phyloP scores from a whole-genome alignment of 2,113 vertebrate genomes.

The Pantherophis guttatus region DNA sequence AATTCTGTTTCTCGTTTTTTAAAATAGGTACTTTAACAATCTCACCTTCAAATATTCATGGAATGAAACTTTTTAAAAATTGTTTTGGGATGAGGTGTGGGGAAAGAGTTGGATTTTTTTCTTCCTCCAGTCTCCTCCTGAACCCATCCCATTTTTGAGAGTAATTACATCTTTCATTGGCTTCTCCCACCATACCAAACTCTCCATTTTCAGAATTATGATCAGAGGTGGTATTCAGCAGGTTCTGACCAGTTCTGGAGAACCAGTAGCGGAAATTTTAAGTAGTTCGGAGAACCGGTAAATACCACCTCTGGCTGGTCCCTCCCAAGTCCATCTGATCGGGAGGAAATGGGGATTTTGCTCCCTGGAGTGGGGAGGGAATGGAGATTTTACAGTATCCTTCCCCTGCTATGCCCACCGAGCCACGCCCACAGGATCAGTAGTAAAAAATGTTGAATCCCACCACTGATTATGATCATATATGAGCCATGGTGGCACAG shows the following conservation, averaged over 20 bases:
- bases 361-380: too few species aligned
- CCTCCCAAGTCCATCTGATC: too few species aligned
- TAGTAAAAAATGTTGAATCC: too few species aligned
- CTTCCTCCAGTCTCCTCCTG: background rate
- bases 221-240: background rate
- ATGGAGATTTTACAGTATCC: too few species aligned
- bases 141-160: background rate
- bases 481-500: too few species aligned
- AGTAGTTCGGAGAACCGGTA: too few species aligned
- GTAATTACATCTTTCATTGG: background rate
- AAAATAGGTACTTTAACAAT: background rate
- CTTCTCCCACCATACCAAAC: background rate
- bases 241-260: too few species aligned
- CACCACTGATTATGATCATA: background rate
- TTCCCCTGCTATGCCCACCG: too few species aligned
- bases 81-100: background rate
- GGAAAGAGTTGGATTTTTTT: background rate
- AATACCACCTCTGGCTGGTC: too few species aligned
- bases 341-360: too few species aligned
- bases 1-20: background rate
- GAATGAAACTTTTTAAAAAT: background rate
- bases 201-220: background rate
- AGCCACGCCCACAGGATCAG: too few species aligned
- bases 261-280: too few species aligned
- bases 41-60: slow-evolving; percentile 4